These are phyloP conservation scores for Eupleurogrammus muticus DNA, from an alignment of 2,797 vertebrate species.

Conservation along the genomic window DNA sequence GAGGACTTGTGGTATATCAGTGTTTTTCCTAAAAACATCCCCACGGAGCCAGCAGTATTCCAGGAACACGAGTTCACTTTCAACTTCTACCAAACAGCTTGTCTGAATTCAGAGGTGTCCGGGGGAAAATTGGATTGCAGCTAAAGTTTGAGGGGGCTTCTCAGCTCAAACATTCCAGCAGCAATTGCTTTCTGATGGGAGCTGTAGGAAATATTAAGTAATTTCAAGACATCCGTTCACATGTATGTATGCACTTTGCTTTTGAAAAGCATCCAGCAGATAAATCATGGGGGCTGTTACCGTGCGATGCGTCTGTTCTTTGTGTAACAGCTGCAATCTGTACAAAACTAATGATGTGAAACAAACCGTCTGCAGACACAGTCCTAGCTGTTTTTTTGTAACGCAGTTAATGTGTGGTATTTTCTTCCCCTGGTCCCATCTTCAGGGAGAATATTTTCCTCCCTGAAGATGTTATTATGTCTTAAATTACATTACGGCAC, in stretches of 20 bases:
- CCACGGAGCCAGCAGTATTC: neutral
- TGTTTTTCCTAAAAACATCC: too few species aligned
- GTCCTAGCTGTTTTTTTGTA: neutral
- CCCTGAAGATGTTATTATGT: slow-evolving; percentile 19
- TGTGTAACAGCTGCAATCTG: slow-evolving; percentile 12
- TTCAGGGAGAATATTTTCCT: slow-evolving; percentile 16
- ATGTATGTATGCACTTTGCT: neutral
- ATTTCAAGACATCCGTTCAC: slow-evolving; percentile 5
- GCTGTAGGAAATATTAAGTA: slow-evolving; percentile 2
- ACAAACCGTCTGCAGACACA: neutral
- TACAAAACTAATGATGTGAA: slow-evolving; percentile 3
- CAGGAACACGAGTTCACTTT: neutral
- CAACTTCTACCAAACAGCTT: slow-evolving; percentile 7
- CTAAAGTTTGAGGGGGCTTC: slow-evolving; percentile 2
- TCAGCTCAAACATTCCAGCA: slow-evolving; percentile 16
- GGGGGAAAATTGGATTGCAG: slow-evolving; percentile 26
- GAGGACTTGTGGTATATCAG: too few species aligned
- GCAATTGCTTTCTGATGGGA: slow-evolving; percentile 22
- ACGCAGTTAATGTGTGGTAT: slow-evolving; percentile 10
- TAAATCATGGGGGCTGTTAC: neutral
- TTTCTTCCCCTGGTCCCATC: slow-evolving; percentile 6
- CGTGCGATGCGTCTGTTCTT: slow-evolving; percentile 1
- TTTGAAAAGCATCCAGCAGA: neutral
- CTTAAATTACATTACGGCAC: slow-evolving; percentile 12
- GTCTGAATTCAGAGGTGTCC: slow-evolving; percentile 15